Evolutionary conservation across 2,113 vertebrate genomes (phyloP).

Genomic region (cattle (Bos taurus)): DNA sequence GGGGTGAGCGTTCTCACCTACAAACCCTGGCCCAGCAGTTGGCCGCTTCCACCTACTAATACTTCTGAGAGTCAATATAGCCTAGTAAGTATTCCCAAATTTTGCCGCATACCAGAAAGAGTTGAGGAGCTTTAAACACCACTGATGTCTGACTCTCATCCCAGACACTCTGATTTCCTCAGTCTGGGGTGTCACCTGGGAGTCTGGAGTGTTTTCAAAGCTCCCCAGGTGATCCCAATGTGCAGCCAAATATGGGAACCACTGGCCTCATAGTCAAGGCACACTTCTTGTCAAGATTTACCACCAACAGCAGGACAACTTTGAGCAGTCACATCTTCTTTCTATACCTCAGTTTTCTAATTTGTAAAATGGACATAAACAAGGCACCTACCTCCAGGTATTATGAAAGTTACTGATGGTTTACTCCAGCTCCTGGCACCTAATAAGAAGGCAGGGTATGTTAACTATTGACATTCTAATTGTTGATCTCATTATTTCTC

Average conservation of each 20-base stretch:
- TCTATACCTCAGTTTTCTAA: background rate
- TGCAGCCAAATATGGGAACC: background rate
- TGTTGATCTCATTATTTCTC: background rate
- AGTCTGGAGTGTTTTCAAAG: background rate
- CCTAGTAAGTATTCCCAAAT: background rate
- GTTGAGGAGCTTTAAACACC: background rate
- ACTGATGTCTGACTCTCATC: background rate
- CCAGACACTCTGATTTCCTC: background rate
- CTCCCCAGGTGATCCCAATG: background rate
- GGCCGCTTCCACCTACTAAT: background rate
- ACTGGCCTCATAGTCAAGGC: background rate
- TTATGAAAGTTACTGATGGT: background rate
- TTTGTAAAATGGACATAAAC: background rate
- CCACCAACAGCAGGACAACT: background rate
- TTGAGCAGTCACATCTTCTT: background rate
- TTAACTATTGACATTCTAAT: background rate
- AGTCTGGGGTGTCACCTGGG: background rate
- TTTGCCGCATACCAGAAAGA: background rate
- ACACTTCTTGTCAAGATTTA: background rate
- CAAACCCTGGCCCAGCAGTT: background rate
- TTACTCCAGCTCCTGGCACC: background rate
- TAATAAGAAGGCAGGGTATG: background rate
- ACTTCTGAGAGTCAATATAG: background rate
- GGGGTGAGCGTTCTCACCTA: background rate
- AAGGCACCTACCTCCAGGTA: background rate